phyloP scores from a whole-genome alignment of 2,797 vertebrate genomes.

The Manis javanica region DNA sequence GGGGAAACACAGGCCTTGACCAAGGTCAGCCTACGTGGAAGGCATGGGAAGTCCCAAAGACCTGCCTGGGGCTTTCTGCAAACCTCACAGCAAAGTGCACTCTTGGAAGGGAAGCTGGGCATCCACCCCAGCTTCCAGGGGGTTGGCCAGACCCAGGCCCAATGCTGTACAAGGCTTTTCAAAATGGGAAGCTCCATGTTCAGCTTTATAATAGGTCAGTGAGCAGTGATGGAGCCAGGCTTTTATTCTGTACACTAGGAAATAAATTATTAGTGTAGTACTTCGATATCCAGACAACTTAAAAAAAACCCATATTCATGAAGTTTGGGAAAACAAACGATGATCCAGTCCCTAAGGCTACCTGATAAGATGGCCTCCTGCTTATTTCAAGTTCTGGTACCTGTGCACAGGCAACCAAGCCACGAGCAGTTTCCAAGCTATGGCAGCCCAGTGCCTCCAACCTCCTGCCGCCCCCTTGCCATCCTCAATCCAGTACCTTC shows the following conservation, averaged over 20 bases:
- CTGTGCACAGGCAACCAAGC: accelerated
- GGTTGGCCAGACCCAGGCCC: neutral
- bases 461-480: neutral
- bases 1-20: neutral
- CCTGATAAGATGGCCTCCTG: neutral
- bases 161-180: neutral
- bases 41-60: neutral
- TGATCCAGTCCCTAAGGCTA: neutral
- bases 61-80: neutral
- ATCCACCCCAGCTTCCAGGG: neutral
- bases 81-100: neutral
- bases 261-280: neutral
- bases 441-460: neutral
- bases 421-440: neutral
- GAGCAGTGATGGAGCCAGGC: neutral
- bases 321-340: neutral
- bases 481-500: neutral
- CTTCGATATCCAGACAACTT: neutral
- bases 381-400: neutral
- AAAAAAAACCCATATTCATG: neutral
- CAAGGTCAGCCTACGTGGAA: neutral
- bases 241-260: neutral
- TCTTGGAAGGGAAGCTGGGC: neutral
- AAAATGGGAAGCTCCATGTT: neutral
- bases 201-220: neutral